Conservation (phyloP, 2,888 invertebrate genomes). For the Corythucha ciliata region DNA sequence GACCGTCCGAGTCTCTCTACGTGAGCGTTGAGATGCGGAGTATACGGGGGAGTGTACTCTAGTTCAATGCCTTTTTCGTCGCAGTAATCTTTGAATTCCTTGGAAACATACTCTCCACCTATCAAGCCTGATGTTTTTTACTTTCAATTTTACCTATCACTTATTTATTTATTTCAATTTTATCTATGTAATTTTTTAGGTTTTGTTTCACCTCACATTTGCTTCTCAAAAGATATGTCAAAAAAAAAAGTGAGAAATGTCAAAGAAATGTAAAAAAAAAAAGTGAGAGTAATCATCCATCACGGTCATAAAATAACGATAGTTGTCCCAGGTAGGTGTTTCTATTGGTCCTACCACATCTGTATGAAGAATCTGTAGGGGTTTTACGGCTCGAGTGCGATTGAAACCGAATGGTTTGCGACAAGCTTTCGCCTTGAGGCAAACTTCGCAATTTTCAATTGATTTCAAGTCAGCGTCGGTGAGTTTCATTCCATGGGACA, state of each 20-base stretch:
- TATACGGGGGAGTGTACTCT: slow-evolving; percentile 26
- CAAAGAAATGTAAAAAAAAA: no score
- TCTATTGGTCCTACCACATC: slow-evolving; percentile 9
- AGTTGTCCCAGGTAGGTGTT: slow-evolving; percentile 10
- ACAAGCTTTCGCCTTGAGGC: slow-evolving; percentile 7
- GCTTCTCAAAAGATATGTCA: slow-evolving; percentile 1
- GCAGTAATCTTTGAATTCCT: slow-evolving; percentile 26
- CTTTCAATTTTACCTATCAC: slow-evolving; percentile 4
- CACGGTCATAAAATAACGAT: slow-evolving; percentile 3
- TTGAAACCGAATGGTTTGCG: slow-evolving; percentile 3
- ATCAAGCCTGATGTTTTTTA: slow-evolving; percentile 10
- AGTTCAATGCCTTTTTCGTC: slow-evolving; percentile 27
- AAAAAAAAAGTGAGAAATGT: no score
- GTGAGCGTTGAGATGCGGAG: slow-evolving; percentile 30
- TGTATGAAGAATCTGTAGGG: slow-evolving; percentile 14
- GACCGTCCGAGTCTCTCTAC: slow-evolving; percentile 31
- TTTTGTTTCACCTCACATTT: slow-evolving; percentile 2
- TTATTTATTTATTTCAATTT: no score
- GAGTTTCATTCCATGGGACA: slow-evolving; percentile 11
- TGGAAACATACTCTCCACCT: slow-evolving; percentile 5
- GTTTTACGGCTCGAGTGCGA: neutral
- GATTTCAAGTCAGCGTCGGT: neutral
- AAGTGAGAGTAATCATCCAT: slow-evolving; percentile 13
- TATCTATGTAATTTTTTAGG: slow-evolving; percentile 3
- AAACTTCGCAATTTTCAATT: slow-evolving; percentile 1